phyloP scores from a whole-genome alignment of 1,140 invertebrate genomes.

The Achroia grisella region DNA sequence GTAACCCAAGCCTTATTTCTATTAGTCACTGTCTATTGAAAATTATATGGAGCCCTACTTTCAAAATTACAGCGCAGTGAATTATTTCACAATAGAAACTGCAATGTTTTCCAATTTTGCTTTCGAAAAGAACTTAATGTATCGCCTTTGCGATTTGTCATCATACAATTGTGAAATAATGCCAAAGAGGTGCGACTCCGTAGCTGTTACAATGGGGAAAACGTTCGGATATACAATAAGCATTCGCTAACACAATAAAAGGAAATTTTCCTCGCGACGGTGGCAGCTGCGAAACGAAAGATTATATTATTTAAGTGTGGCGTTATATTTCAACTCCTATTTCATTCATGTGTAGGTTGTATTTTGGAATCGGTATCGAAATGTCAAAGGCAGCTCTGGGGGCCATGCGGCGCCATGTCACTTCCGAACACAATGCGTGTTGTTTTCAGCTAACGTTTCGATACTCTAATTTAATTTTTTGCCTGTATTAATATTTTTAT shows the following conservation, averaged over 20 bases:
- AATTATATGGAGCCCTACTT: too few species aligned
- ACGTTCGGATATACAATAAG: conserved; percentile 56
- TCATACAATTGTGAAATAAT: conserved; percentile 48
- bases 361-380: conserved; percentile 19
- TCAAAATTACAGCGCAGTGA: neutral
- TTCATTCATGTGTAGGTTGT: conserved; percentile 14
- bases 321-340: conserved; percentile 31
- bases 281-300: conserved; percentile 31
- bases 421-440: conserved; percentile 20
- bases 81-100: conserved; percentile 21
- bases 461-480: neutral
- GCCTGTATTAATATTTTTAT: neutral
- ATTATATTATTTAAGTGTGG: conserved; percentile 28
- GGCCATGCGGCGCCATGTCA: conserved; percentile 23
- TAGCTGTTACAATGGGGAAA: conserved; percentile 47
- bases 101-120: conserved; percentile 16
- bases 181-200: conserved; percentile 29
- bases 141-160: conserved; percentile 49
- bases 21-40: too few species aligned
- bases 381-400: conserved; percentile 20
- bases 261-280: conserved; percentile 49
- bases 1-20: too few species aligned
- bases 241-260: conserved; percentile 62
- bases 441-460: conserved; percentile 27
- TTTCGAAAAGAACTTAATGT: conserved; percentile 34